phyloP scores from a whole-genome alignment of 2,888 invertebrate genomes.

The Papilio demoleus region DNA sequence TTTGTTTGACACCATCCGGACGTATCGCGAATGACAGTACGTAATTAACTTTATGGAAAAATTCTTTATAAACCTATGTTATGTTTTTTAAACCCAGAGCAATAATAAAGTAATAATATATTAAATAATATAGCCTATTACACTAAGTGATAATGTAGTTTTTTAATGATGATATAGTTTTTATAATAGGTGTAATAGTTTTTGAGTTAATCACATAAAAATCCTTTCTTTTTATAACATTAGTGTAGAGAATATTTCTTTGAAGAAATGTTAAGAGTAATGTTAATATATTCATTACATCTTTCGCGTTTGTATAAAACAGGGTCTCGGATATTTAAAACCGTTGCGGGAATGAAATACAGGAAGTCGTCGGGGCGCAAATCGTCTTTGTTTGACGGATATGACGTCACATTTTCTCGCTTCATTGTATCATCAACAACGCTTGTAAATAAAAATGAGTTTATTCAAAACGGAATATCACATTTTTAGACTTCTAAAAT shows the following conservation, averaged over 20 bases:
- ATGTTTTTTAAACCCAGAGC: too few species aligned
- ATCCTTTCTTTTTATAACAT: neutral
- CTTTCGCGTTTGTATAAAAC: constrained; percentile 23
- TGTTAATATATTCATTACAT: constrained; percentile 7
- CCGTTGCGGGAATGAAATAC: constrained; percentile 36
- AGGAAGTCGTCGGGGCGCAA: constrained; percentile 38
- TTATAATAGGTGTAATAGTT: too few species aligned
- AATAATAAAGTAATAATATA: too few species aligned
- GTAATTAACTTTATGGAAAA: neutral
- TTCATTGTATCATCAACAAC: constrained; percentile 22
- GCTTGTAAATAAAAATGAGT: constrained; percentile 30
- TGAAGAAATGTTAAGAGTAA: neutral
- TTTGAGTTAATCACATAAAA: neutral
- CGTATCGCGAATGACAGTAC: too few species aligned
- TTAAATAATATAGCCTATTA: too few species aligned
- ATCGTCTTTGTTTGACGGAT: constrained; percentile 38
- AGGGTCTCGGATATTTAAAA: constrained; percentile 38
- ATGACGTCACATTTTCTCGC: constrained; percentile 33
- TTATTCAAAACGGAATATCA: constrained; percentile 11
- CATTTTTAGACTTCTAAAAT: neutral
- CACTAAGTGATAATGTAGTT: too few species aligned
- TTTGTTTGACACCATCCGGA: too few species aligned
- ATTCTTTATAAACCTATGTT: too few species aligned
- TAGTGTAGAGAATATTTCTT: neutral
- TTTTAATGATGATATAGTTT: too few species aligned